phyloP scores from a whole-genome alignment of 2,888 invertebrate species.

The Copidosoma aretas region DNA sequence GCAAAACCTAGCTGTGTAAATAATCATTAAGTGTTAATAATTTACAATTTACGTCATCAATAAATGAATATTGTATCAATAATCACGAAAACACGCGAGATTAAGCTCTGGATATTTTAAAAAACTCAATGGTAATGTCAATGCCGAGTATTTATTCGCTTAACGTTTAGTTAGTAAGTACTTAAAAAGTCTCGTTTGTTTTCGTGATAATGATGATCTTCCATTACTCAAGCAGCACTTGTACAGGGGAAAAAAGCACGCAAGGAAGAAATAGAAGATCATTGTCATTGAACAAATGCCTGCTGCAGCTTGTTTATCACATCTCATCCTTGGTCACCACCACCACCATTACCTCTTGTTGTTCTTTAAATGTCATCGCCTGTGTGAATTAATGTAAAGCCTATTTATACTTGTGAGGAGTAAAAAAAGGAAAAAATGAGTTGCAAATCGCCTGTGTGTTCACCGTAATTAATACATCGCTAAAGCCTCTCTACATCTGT shows the following conservation, averaged over 20 bases:
- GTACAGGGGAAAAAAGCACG: slow-evolving; percentile 2
- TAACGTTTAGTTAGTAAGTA: too few species aligned
- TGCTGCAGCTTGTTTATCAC: slow-evolving; percentile 19
- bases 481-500: slow-evolving; percentile 15
- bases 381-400: slow-evolving; percentile 28
- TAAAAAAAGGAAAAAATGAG: background rate
- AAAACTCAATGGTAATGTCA: too few species aligned
- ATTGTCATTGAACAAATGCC: slow-evolving; percentile 13
- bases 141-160: background rate
- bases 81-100: slow-evolving; percentile 21
- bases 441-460: background rate
- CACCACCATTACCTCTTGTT: slow-evolving; percentile 8
- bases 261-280: slow-evolving; percentile 18
- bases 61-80: slow-evolving; percentile 5
- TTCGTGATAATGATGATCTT: slow-evolving; percentile 21
- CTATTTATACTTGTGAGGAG: background rate
- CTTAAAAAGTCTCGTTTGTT: slow-evolving; percentile 20
- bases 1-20: background rate
- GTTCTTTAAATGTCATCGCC: slow-evolving; percentile 26
- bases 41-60: background rate
- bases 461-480: slow-evolving; percentile 15
- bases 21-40: slow-evolving; percentile 26
- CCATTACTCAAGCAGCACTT: slow-evolving; percentile 20
- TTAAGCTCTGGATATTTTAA: too few species aligned
- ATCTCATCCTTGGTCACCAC: slow-evolving; percentile 27